A percentile compares a stretch with the other conserved stretches of the same genome.
Evolutionary conservation across 2,888 invertebrate genomes (phyloP).

Genomic region (Exocentrus adspersus): DNA sequence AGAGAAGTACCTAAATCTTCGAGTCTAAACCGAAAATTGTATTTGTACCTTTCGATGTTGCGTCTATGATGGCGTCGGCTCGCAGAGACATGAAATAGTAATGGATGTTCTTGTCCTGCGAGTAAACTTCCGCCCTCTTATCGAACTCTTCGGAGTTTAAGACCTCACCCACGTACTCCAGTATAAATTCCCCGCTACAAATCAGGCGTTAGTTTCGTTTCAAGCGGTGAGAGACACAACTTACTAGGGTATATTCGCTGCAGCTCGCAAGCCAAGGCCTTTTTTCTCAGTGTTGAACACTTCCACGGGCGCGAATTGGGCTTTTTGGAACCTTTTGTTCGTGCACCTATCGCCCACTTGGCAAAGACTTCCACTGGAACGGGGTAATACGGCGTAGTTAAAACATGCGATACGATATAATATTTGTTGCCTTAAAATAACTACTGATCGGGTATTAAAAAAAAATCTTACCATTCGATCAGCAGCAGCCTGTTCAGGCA

Average conservation of each 20-base stretch:
- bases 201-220: background rate
- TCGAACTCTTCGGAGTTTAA: conserved; percentile 91
- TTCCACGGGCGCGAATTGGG: conserved; percentile 84
- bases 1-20: no score
- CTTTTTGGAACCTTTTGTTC: conserved; percentile 93
- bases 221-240: conserved; percentile 51
- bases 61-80: conserved; percentile 95
- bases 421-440: no score
- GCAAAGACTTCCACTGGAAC: conserved; percentile 85
- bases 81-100: conserved; percentile 98
- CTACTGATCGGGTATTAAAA: no score
- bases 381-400: no score
- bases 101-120: conserved; percentile 88
- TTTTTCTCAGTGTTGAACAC: conserved; percentile 94
- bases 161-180: conserved; percentile 99
- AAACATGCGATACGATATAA: no score
- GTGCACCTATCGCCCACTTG: conserved; percentile 90
- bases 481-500: conserved; percentile 96
- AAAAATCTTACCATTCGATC: conserved; percentile 97
- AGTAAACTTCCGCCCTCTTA: conserved; percentile 87
- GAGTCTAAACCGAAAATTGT: no score
- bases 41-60: conserved; percentile 80
- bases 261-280: conserved; percentile 91
- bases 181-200: conserved; percentile 89
- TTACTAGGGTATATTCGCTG: conserved; percentile 77